Base-by-base conservation (phyloP, 1,140 invertebrate species). In the Ganaspis sp. region DNA sequence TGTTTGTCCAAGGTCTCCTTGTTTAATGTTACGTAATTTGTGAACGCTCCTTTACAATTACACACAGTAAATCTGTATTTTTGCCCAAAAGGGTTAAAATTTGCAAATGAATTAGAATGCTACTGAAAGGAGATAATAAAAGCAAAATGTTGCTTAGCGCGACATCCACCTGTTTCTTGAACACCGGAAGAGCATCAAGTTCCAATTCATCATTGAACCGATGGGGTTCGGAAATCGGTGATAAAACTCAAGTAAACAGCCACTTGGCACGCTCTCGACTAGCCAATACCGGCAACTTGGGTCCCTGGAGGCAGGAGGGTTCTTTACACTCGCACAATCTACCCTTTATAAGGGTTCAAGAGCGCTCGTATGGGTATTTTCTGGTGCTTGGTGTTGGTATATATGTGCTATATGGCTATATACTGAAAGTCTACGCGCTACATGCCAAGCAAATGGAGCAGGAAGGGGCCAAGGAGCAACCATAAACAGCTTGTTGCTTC, bases 401-500 rank as follows among this genome's bases (percentile, higher is more conserved):
- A 29, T 37, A 9, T 17, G 49, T 26, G 0, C 17, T 8, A 23
- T 21, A 19, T 42, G 6, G 8, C 19, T 73, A 73, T 73, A 49
- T 4, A 49, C 21, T 17, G 70, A 73, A 12, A 23, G 1, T 17
- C 71, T 83, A 78, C 71, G 12, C 37, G 69, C 72, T 72, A 70
- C 79, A 76, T 74, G 37, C 23, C 69, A 58, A 79, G 34, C 72
- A 80, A 58, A 74, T 79, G 64, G 76, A 80, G 76, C 81, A 74
- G 72, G 73, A 77, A 53, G 69, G 72, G 81, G 79, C 82, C 83
- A 86, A 85, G 85, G 84, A 87, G 81, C 86, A 87, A 85, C 89
- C 87, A 90, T 91, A 91, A 91, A 91, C 90, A 91, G 90, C 90
- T 91, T 91, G 90, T 91, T 91, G 90, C 90, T 91, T 89, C 88